Percentiles rank a stretch among this genome's conserved stretches.
Evolutionary conservation across 2,113 vertebrate genomes (phyloP).

Genomic region (Galeopterus variegatus): DNA sequence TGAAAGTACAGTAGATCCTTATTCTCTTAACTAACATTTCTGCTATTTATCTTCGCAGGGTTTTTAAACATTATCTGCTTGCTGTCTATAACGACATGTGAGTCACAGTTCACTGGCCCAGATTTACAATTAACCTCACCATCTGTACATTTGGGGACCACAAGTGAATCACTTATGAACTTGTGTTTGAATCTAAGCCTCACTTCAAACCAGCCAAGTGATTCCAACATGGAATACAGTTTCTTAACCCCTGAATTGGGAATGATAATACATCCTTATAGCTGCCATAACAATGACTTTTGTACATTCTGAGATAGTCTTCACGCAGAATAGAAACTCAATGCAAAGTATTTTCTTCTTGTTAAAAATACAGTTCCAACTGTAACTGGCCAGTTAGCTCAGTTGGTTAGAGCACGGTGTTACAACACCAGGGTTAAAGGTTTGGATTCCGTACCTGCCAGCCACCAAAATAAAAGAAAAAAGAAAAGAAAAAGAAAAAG

Average conservation of each 20-base stretch:
- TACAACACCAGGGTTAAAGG: no score
- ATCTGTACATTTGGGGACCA: not conserved
- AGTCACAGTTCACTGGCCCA: not conserved
- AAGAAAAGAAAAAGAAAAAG: no score
- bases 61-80: not conserved
- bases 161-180: not conserved
- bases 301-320: not conserved
- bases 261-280: not conserved
- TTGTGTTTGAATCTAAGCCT: conserved; percentile 4
- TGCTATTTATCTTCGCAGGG: not conserved
- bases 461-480: no score
- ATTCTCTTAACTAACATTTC: not conserved
- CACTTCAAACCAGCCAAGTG: not conserved
- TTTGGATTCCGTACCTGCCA: no score
- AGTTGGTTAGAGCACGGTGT: no score
- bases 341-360: not conserved
- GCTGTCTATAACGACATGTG: not conserved
- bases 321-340: not conserved
- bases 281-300: not conserved
- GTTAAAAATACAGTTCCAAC: not conserved
- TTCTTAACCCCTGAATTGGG: not conserved
- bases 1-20: not conserved
- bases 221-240: not conserved
- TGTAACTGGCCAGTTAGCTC: no score
- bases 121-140: not conserved